Evolutionary conservation across 2,113 vertebrate species (phyloP).

Genomic region (Pelodiscus sinensis): DNA sequence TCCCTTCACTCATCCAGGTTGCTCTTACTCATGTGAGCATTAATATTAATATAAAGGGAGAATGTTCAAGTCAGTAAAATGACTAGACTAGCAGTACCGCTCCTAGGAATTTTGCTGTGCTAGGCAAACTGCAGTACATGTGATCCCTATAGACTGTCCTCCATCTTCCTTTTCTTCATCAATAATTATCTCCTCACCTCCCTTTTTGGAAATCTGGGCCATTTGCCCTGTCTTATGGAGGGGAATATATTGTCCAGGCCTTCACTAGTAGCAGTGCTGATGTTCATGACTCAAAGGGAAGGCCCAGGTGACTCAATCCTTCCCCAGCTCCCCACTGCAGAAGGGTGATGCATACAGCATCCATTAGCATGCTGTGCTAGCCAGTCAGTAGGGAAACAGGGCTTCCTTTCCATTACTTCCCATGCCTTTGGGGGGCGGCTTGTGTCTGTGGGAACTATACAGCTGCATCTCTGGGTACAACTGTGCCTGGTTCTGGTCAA

Average conservation of each 20-base stretch:
- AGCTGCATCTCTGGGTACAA: not conserved
- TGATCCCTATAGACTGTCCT: not conserved
- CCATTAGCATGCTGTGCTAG: not conserved
- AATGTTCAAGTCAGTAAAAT: not conserved
- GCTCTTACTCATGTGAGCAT: not conserved
- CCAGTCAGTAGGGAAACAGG: rapidly evolving
- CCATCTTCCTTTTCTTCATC: not conserved
- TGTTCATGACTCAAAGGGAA: conserved; percentile 18
- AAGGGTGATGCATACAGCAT: rapidly evolving
- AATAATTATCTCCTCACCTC: not conserved
- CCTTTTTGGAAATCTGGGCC: conserved; percentile 46
- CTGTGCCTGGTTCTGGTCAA: not conserved
- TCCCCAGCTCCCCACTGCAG: not conserved
- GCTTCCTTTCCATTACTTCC: not conserved
- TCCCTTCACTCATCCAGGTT: not conserved
- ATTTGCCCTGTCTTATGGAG: conserved; percentile 28
- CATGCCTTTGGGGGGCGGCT: not conserved
- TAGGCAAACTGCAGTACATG: conserved; percentile 14
- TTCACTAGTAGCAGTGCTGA: not conserved
- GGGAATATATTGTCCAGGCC: not conserved
- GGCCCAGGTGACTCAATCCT: not conserved
- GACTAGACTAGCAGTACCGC: rapidly evolving
- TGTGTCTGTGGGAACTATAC: not conserved
- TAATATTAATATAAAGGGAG: not conserved
- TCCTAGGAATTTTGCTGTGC: conserved; percentile 10